These are phyloP conservation scores for Tetragnatha montana DNA, from an alignment of 2,888 invertebrate species.

Conservation along the genomic window DNA sequence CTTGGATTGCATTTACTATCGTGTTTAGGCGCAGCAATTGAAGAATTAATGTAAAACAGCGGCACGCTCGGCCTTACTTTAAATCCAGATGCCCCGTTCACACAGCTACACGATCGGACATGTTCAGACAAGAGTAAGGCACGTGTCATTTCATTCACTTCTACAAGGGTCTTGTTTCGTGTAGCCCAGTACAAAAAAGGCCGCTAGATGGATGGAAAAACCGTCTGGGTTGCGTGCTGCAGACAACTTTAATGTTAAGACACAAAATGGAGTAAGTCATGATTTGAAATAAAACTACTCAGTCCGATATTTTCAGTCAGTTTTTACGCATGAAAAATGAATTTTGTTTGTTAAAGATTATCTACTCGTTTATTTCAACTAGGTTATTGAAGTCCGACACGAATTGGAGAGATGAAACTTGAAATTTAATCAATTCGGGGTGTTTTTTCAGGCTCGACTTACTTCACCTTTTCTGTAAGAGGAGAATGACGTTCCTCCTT, in stretches of 20 bases:
- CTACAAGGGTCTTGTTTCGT: conserved; percentile 46
- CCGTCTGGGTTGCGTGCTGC: conserved; percentile 28
- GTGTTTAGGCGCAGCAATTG: conserved; percentile 1
- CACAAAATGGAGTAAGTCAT: no score
- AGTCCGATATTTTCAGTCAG: no score
- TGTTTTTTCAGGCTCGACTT: no score
- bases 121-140: conserved; percentile 45
- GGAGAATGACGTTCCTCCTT: conserved; percentile 2
- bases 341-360: no score
- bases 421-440: no score
- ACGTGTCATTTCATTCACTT: conserved; percentile 63
- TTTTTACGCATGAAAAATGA: no score
- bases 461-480: background rate
- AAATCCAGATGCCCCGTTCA: conserved; percentile 39
- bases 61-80: conserved; percentile 29
- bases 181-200: conserved; percentile 15
- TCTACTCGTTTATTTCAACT: no score
- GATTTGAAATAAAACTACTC: no score
- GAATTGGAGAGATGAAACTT: no score
- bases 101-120: conserved; percentile 16
- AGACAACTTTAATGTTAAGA: conserved; percentile 12
- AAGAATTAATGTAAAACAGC: conserved; percentile 47
- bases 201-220: conserved; percentile 51
- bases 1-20: background rate
- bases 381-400: no score